phyloP scores from a whole-genome alignment of 92 coral and sea anemone genomes.

The Parazoanthus swiftii region DNA sequence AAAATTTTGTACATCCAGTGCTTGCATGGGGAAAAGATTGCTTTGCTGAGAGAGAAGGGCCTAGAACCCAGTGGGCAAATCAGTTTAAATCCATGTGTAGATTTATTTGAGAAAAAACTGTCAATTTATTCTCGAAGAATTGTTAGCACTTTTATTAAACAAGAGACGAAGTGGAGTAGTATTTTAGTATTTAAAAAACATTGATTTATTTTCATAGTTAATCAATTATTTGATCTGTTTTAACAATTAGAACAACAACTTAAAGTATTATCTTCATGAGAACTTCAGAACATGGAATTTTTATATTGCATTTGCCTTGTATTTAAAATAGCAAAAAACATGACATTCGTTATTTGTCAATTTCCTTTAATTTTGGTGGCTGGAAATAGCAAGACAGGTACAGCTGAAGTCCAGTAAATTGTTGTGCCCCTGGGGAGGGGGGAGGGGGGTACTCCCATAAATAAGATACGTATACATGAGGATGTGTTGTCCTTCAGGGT shows the following conservation, averaged over 20 bases:
- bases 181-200: slow-evolving; percentile 9
- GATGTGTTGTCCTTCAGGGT: too few relatives aligned
- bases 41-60: background rate
- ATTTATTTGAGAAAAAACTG: background rate
- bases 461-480: too few relatives aligned
- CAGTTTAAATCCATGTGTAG: background rate
- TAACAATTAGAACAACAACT: background rate
- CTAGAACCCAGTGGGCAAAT: background rate
- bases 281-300: background rate
- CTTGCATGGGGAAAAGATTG: background rate
- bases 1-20: background rate
- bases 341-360: too few relatives aligned
- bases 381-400: background rate
- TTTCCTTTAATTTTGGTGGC: too few relatives aligned
- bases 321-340: too few relatives aligned
- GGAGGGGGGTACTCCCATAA: too few relatives aligned
- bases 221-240: background rate
- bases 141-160: background rate
- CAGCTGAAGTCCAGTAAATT: too few relatives aligned
- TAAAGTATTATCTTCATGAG: background rate
- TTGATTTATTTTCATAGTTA: slow-evolving; percentile 2
- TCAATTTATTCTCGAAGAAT: background rate
- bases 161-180: background rate
- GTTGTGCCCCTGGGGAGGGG: too few relatives aligned
- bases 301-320: too few relatives aligned